phyloP scores from a whole-genome alignment of 1,140 invertebrate species.

The Leptinotarsa texana region DNA sequence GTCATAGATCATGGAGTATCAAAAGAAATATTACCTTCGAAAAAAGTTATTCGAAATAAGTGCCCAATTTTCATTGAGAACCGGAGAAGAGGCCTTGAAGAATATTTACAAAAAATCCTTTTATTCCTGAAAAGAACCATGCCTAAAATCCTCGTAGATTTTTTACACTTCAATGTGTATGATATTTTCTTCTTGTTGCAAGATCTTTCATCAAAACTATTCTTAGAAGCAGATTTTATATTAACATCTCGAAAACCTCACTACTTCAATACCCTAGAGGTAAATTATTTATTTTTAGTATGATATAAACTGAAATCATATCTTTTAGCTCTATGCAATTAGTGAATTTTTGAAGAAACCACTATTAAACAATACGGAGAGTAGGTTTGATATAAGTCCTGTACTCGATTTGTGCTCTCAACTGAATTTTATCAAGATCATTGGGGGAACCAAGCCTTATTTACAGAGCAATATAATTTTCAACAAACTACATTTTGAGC shows the following conservation, averaged over 20 bases:
- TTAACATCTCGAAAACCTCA: slow-evolving; percentile 64
- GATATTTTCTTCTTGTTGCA: slow-evolving; percentile 82
- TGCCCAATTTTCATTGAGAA: slow-evolving; percentile 82
- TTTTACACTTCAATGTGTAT: slow-evolving; percentile 80
- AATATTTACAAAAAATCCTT: slow-evolving; percentile 78
- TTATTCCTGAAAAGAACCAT: slow-evolving; percentile 74
- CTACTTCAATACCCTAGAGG: slow-evolving; percentile 74
- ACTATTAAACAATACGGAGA: slow-evolving; percentile 63
- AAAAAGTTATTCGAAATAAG: slow-evolving; percentile 75
- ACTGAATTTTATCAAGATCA: slow-evolving; percentile 68
- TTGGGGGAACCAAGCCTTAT: slow-evolving; percentile 66
- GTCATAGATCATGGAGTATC: slow-evolving; percentile 76
- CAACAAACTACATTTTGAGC: slow-evolving; percentile 77
- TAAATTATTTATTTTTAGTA: slow-evolving; percentile 52
- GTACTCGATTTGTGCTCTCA: slow-evolving; percentile 86
- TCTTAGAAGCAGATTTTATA: slow-evolving; percentile 69
- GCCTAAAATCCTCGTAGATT: slow-evolving; percentile 75
- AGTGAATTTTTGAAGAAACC: slow-evolving; percentile 84
- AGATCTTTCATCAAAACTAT: slow-evolving; percentile 74
- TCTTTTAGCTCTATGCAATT: slow-evolving; percentile 81
- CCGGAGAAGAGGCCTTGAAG: slow-evolving; percentile 75
- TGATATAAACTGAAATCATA: slow-evolving; percentile 18
- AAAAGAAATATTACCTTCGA: slow-evolving; percentile 86
- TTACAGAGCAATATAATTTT: slow-evolving; percentile 82
- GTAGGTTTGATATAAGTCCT: slow-evolving; percentile 82